These are phyloP conservation scores for Formica aserva DNA, from an alignment of 2,888 invertebrate genomes.

Conservation along the genomic window DNA sequence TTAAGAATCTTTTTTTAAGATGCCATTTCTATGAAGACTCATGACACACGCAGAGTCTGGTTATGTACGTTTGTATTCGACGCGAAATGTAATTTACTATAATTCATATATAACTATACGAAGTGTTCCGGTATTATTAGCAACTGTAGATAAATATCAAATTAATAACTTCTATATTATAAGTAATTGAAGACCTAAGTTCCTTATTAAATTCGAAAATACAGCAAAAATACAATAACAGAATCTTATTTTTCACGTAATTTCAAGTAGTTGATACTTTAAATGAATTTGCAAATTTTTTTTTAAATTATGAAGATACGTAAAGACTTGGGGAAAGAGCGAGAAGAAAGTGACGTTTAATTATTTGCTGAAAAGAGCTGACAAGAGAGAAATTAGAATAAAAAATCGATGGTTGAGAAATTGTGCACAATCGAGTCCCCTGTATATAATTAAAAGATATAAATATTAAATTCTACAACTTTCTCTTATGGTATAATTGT, in stretches of 20 bases:
- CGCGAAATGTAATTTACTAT: neutral
- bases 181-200: neutral
- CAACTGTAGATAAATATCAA: neutral
- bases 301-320: neutral
- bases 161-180: neutral
- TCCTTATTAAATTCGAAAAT: neutral
- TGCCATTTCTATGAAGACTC: neutral
- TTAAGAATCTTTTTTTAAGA: conserved; percentile 22
- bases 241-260: neutral
- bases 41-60: neutral
- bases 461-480: conserved; percentile 14
- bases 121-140: neutral
- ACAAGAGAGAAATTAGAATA: neutral
- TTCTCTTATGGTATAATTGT: neutral
- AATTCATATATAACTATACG: neutral
- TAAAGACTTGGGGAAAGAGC: neutral
- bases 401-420: neutral
- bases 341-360: neutral
- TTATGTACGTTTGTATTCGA: neutral
- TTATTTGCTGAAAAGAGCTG: neutral
- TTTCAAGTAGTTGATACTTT: neutral
- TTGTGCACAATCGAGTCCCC: neutral
- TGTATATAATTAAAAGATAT: conserved; percentile 1
- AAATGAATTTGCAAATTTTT: neutral
- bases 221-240: neutral